These are phyloP conservation scores for Trypoxylus dichotomus DNA, from an alignment of 1,140 invertebrate species.

Conservation along the genomic window DNA sequence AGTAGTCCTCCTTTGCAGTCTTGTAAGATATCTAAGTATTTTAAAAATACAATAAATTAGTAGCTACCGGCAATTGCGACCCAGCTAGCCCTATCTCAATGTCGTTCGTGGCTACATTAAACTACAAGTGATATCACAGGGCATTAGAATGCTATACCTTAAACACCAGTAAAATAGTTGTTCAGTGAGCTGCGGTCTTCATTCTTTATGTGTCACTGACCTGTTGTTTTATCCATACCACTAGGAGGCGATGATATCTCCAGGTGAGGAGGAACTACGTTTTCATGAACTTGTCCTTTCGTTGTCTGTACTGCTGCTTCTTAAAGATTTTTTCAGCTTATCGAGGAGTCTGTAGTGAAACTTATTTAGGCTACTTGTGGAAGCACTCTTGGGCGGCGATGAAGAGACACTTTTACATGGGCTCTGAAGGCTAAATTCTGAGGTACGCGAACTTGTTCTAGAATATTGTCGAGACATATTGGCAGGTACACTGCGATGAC, in stretches of 20 bases:
- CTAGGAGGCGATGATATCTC: constrained; percentile 9
- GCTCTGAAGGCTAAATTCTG: constrained; percentile 61
- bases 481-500: constrained; percentile 67
- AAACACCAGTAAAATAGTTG: constrained; percentile 30
- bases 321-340: constrained; percentile 76
- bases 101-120: not conserved
- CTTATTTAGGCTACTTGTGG: constrained; percentile 72
- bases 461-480: constrained; percentile 62
- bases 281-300: constrained; percentile 52
- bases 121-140: constrained; percentile 33
- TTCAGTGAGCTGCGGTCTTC: constrained; percentile 29
- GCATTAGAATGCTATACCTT: constrained; percentile 33
- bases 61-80: constrained; percentile 20
- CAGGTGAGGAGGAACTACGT: constrained; percentile 23
- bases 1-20: constrained; percentile 16
- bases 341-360: constrained; percentile 83
- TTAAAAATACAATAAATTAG: constrained; percentile 9
- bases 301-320: constrained; percentile 61
- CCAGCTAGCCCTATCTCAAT: constrained; percentile 3
- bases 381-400: constrained; percentile 61
- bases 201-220: constrained; percentile 12
- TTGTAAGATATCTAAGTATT: constrained; percentile 19
- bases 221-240: constrained; percentile 27
- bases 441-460: constrained; percentile 63
- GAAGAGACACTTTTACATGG: constrained; percentile 56